These are phyloP conservation scores for Punctoribates punctum DNA, from an alignment of 2,888 invertebrate genomes.

Conservation along the genomic window DNA sequence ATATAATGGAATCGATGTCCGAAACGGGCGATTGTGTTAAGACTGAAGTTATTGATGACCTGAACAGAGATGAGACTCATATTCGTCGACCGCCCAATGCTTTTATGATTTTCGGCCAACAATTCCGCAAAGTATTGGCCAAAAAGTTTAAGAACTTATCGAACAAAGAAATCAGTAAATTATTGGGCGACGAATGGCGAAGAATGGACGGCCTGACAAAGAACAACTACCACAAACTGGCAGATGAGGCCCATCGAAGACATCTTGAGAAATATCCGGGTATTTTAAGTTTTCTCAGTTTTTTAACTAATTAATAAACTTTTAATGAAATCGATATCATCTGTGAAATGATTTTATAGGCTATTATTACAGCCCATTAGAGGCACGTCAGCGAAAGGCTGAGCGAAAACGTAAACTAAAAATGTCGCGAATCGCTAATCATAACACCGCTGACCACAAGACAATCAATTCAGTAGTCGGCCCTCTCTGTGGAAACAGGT, in stretches of 20 bases:
- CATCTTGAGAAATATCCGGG: constrained; percentile 62
- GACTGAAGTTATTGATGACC: no score
- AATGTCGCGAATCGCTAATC: constrained; percentile 13
- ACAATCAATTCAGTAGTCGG: background rate
- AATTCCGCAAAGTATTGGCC: constrained; percentile 61
- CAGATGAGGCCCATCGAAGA: constrained; percentile 54
- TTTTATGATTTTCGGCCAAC: constrained; percentile 64
- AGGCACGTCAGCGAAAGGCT: constrained; percentile 43
- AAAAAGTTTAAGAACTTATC: constrained; percentile 60
- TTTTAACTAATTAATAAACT: background rate
- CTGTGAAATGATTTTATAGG: constrained; percentile 28
- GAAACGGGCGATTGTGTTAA: no score
- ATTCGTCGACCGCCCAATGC: constrained; percentile 63
- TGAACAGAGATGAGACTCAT: no score
- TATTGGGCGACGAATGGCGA: constrained; percentile 63
- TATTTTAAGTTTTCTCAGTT: background rate
- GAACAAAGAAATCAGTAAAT: constrained; percentile 63
- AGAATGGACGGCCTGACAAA: constrained; percentile 58
- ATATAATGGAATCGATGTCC: no score
- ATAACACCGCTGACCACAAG: background rate
- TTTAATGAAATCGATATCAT: background rate
- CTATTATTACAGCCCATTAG: constrained; percentile 45
- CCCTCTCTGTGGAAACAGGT: background rate
- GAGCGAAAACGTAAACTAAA: constrained; percentile 37
- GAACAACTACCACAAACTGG: constrained; percentile 47